Evolutionary conservation across 2,888 invertebrate genomes (phyloP), one percentile per base, ranked within the genome.

Genomic region (Exocentrus adspersus): DNA sequence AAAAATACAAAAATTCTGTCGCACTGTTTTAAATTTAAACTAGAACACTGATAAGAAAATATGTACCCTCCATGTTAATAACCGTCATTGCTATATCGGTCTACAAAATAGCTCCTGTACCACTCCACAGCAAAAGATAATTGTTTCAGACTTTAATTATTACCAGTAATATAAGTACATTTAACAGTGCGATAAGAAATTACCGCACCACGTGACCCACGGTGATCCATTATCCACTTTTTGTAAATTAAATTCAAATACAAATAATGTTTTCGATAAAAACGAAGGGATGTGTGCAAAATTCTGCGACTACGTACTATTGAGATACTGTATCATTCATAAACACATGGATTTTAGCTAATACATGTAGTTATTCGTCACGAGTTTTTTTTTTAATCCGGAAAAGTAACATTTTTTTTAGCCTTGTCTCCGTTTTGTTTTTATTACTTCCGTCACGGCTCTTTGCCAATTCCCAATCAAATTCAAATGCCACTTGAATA

Each of bases 271-370:
- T 51, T 45, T 59, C 59, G 28, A 59, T 64, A 64, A 60, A 64
- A 64, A 51, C 46, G 19, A 48, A 64, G 61, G 56, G 56, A 37
- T 54, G 62, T 50, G 56, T 64, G 64, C 61, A 67, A 64, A 65
- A 62, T 28, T 28, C 28, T 42, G 52, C 17, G 17, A 17, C 54
- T n/a, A 6, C 48, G 37, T 37, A 37, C 5, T 5, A 37, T n/a
- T n/a, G n/a, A 37, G 37, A 12, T 48, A 48, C 10, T 28, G 16
- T 48, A 14, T 19, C 28, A 16, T 24, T 28, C 45, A 45, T 17
- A 16, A 46, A 21, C 20, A 46, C n/a, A 24, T 12, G 46, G 21
- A 21, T 48, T 24, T 37, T 37, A 37, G 14, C 14, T n/a, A 37
- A 37, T 37, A 10, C 9, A 32, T 37, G 12, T 0, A 37, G 14